These are phyloP conservation scores for Panopea generosa DNA, from an alignment of 2,888 invertebrate species.

Conservation along the genomic window DNA sequence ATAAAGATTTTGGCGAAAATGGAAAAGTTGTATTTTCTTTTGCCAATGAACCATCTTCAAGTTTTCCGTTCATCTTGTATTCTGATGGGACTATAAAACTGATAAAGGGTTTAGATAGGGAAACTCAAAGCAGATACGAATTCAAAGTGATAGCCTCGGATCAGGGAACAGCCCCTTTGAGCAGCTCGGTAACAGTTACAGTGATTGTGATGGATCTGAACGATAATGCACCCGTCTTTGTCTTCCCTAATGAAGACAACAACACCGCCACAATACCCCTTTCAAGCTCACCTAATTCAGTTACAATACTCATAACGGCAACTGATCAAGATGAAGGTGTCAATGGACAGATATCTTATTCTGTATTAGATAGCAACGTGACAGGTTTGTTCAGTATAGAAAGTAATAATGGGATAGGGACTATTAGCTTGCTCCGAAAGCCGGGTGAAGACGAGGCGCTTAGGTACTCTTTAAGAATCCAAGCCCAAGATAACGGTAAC, in stretches of 20 bases:
- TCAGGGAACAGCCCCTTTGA: slow-evolving; percentile 63
- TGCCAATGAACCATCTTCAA: slow-evolving; percentile 32
- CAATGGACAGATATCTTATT: slow-evolving; percentile 60
- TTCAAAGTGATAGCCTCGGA: slow-evolving; percentile 72
- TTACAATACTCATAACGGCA: slow-evolving; percentile 61
- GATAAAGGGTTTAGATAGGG: slow-evolving; percentile 69
- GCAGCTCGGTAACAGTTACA: slow-evolving; percentile 66
- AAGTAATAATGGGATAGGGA: slow-evolving; percentile 43
- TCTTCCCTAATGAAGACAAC: slow-evolving; percentile 68
- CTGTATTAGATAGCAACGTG: slow-evolving; percentile 42
- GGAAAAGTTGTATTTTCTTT: slow-evolving; percentile 56
- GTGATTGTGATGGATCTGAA: slow-evolving; percentile 72
- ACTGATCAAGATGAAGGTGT: slow-evolving; percentile 66
- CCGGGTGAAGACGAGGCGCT: slow-evolving; percentile 37
- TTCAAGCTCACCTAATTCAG: slow-evolving; percentile 61
- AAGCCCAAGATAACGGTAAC: slow-evolving; percentile 45
- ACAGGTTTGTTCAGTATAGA: slow-evolving; percentile 52
- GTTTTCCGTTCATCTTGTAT: slow-evolving; percentile 67
- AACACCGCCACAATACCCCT: slow-evolving; percentile 66
- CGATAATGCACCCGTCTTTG: slow-evolving; percentile 72
- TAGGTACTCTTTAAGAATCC: slow-evolving; percentile 33
- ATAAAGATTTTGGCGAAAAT: slow-evolving; percentile 66
- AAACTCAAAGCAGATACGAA: slow-evolving; percentile 57
- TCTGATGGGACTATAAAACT: slow-evolving; percentile 68
- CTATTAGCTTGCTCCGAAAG: slow-evolving; percentile 36